Evolutionary conservation across 2,113 vertebrate species (phyloP), one percentile per base, ranked within the genome.

Genomic region (Felis chaus): DNA sequence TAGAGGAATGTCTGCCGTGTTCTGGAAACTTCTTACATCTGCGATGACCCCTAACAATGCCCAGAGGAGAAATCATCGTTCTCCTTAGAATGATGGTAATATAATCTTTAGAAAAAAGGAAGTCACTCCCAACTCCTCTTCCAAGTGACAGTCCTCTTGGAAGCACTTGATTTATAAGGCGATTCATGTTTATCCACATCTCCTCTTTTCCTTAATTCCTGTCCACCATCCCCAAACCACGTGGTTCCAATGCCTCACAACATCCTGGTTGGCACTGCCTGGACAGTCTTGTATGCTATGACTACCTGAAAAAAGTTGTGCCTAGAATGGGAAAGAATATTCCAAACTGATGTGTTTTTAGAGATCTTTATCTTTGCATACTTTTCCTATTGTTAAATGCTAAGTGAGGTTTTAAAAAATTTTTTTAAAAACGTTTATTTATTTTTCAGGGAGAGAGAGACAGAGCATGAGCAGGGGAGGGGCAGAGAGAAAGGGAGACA

Each of bases 171-270:
- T 39, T 19, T 1, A 1, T 25, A 27, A 36, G 65, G 12, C 16
- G 10, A 33, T 39, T 39, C 29, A 4, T 0, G 39, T 61, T 19
- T 16, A 2, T 4, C 14, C 5, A 1, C 2, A 1, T 61, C 27
- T 71, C 18, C 9, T 36, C 18, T 55, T 11, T 19, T 29, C 9
- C 57, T 21, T 2, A 2, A 5, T 7, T 55, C 36, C 27, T 5
- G 5, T 27, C 21, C 6, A 1, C 18, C 0, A 3, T 18, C n/a
- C n/a, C 12, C 4, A 12, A 5, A 1, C n/a, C 25, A 3, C 0
- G 0, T 4, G 48, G 16, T 7, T 50, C 1, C 55, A 31, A 14
- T 4, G 8, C 23, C 63, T 29, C 57, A 11, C 1, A 15, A 25
- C 6, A 1, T 29, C 45, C 45, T 27, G 8, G 15, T 15, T 11